A percentile compares a stretch with the other conserved stretches of the same genome.
Evolutionary conservation across 2,113 vertebrate genomes (phyloP).

Genomic region (Microtus montanus): DNA sequence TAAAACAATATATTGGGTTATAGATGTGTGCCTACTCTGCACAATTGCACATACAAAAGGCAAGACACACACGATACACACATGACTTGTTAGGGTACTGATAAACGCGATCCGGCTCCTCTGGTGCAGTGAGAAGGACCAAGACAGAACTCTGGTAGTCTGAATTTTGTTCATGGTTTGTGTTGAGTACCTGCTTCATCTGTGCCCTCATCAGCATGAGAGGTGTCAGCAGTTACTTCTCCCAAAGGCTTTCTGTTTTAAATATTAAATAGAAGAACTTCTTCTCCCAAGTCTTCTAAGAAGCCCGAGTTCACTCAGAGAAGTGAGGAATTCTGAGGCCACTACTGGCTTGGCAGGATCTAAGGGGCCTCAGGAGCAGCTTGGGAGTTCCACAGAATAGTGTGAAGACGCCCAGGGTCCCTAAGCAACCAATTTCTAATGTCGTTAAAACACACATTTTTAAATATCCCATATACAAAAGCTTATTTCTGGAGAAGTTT

Average conservation of each 20-base stretch:
- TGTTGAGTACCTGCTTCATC: neutral
- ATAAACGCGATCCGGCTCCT: neutral
- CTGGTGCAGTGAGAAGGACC: neutral
- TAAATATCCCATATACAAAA: constrained; percentile 32
- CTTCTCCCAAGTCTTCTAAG: constrained; percentile 39
- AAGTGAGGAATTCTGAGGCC: neutral
- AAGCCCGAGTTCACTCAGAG: constrained; percentile 4
- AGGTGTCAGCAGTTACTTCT: neutral
- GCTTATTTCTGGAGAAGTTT: constrained; percentile 43
- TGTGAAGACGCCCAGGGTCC: neutral
- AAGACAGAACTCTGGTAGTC: neutral
- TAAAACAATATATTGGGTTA: constrained; percentile 14
- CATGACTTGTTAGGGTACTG: neutral
- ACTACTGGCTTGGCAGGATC: neutral
- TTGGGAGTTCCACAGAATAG: neutral
- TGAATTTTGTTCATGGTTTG: constrained; percentile 12
- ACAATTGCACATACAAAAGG: neutral
- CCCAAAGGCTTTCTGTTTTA: neutral
- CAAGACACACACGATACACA: neutral
- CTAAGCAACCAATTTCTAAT: neutral
- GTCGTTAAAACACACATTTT: constrained; percentile 50
- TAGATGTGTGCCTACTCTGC: neutral
- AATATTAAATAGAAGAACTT: constrained; percentile 53
- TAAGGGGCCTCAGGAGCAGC: neutral
- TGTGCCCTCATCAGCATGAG: neutral